These are phyloP conservation scores for Rhinoraja longicauda DNA, from an alignment of 2,797 vertebrate genomes.

Conservation along the genomic window DNA sequence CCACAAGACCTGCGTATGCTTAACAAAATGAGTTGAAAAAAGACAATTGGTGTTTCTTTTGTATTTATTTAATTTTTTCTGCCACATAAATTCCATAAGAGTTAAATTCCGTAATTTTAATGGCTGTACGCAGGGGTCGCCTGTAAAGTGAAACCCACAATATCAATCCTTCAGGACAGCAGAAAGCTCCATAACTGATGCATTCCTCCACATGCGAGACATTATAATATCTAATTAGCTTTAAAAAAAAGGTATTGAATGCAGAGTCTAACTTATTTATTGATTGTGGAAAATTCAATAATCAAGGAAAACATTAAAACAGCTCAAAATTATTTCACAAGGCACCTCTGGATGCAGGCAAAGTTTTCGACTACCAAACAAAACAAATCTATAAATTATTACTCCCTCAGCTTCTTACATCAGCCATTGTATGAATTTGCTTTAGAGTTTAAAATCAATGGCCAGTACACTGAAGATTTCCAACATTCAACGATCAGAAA, in stretches of 20 bases:
- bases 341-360: neutral
- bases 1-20: no score
- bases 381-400: neutral
- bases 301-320: neutral
- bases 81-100: no score
- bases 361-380: neutral
- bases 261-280: neutral
- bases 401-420: neutral
- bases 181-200: neutral
- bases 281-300: neutral
- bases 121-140: no score
- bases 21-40: no score
- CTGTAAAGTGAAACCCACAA: neutral
- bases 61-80: no score
- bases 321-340: neutral
- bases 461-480: neutral
- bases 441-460: neutral
- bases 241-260: neutral
- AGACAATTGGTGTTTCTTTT: no score
- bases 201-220: neutral
- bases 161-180: neutral
- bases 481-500: neutral
- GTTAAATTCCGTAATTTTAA: no score
- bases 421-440: neutral
- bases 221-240: neutral